Evolutionary conservation across 2,113 vertebrate genomes (phyloP).

Genomic region (Pituophis catenifer): DNA sequence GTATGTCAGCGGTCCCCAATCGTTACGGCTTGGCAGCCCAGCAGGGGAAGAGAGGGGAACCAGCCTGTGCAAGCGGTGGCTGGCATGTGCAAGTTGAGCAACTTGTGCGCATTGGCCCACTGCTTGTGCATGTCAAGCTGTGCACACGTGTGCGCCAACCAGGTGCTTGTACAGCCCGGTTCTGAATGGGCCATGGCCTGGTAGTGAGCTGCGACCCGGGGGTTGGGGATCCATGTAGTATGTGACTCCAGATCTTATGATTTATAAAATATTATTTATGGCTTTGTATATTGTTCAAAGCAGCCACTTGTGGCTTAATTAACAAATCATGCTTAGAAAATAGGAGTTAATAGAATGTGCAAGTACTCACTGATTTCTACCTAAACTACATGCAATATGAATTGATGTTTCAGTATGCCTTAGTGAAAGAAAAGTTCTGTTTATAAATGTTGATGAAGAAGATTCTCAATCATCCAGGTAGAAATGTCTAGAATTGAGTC

Average conservation of each 20-base stretch:
- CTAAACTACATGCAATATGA: neutral
- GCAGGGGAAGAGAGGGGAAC: neutral
- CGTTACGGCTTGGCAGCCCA: neutral
- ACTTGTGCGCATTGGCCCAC: accelerated
- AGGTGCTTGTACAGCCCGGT: too few species aligned
- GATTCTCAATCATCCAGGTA: neutral
- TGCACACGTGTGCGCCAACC: neutral
- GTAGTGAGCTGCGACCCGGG: neutral
- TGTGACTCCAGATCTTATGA: neutral
- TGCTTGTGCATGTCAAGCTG: neutral
- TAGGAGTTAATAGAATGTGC: neutral
- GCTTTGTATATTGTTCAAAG: neutral
- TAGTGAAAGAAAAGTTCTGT: neutral
- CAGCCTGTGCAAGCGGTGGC: neutral
- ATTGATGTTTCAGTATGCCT: neutral
- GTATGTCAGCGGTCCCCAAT: neutral
- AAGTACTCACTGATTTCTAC: neutral
- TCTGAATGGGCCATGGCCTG: neutral
- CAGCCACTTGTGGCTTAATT: neutral
- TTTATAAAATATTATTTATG: neutral
- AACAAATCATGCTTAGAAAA: neutral
- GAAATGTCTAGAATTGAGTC: neutral
- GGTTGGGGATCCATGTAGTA: neutral
- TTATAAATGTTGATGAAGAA: neutral
- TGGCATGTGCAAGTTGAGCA: neutral